phyloP scores from a whole-genome alignment of 2,113 vertebrate species.

The Xyrauchen texanus region DNA sequence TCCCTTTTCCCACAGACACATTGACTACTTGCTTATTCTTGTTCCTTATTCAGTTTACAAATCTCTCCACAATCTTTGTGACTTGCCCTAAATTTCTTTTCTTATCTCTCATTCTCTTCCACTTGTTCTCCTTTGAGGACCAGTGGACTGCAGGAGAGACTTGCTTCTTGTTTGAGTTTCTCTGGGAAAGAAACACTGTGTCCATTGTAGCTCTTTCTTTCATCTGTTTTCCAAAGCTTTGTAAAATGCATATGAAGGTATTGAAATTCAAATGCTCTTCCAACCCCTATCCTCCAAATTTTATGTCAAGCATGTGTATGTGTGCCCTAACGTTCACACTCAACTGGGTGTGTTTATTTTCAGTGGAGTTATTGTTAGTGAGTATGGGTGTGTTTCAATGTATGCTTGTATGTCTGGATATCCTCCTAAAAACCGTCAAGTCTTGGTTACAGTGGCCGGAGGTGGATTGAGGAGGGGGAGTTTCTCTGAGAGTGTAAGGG shows the following conservation, averaged over 20 bases:
- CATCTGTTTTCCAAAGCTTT: slow-evolving; percentile 72
- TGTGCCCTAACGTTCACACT: slow-evolving; percentile 26
- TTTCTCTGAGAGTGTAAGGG: slow-evolving; percentile 5
- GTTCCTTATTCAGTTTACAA: slow-evolving; percentile 59
- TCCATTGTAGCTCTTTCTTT: slow-evolving; percentile 72
- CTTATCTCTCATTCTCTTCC: slow-evolving; percentile 24
- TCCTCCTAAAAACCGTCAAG: slow-evolving; percentile 40
- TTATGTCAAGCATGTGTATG: slow-evolving; percentile 42
- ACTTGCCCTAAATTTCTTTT: background rate
- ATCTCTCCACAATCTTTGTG: slow-evolving; percentile 77
- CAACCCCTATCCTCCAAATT: slow-evolving; percentile 62
- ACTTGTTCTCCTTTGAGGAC: slow-evolving; percentile 60
- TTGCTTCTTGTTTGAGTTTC: slow-evolving; percentile 56
- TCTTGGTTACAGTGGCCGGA: slow-evolving; percentile 17
- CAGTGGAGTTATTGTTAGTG: slow-evolving; percentile 24
- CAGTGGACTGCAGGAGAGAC: slow-evolving; percentile 64
- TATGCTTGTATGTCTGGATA: slow-evolving; percentile 42
- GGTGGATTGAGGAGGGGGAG: background rate
- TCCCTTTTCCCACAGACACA: slow-evolving; percentile 88
- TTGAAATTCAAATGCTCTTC: slow-evolving; percentile 64
- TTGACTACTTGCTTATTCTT: slow-evolving; percentile 77
- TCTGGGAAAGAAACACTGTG: slow-evolving; percentile 65
- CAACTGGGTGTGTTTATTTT: slow-evolving; percentile 37
- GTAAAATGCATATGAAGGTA: slow-evolving; percentile 67
- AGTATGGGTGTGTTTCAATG: slow-evolving; percentile 31